A percentile compares a stretch with the other conserved stretches of the same genome.
Evolutionary conservation across 1,140 invertebrate species (phyloP).

Genomic region (Bombus cullumanus): DNA sequence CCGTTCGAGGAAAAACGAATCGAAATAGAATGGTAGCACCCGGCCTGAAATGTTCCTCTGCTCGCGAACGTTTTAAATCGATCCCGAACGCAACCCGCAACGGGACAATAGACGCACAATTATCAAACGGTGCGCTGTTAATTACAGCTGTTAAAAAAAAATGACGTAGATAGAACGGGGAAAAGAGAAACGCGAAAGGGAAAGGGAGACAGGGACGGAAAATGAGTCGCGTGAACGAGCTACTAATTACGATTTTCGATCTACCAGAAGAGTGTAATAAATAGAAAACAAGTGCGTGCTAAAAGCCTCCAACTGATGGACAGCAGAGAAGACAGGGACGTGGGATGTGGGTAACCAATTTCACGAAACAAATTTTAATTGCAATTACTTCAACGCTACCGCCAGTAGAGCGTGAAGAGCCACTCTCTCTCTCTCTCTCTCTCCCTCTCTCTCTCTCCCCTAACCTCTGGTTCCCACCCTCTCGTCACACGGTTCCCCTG

Average conservation of each 20-base stretch:
- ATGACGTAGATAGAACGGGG: neutral
- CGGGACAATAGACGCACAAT: conserved; percentile 30
- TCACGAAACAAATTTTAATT: conserved; percentile 69
- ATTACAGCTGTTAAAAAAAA: conserved; percentile 23
- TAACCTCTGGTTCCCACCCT: neutral
- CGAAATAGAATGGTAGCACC: neutral
- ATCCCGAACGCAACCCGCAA: neutral
- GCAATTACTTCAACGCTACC: conserved; percentile 60
- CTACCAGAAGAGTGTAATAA: conserved; percentile 42
- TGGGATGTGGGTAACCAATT: conserved; percentile 61
- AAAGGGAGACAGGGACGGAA: neutral
- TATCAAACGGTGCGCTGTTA: conserved; percentile 36
- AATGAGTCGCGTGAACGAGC: conserved; percentile 4
- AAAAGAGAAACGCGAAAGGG: neutral
- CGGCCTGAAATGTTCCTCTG: conserved; percentile 5
- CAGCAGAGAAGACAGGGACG: conserved; percentile 16
- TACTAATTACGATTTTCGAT: conserved; percentile 64
- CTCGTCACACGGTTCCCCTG: conserved; percentile 4
- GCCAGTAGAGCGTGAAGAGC: conserved; percentile 50
- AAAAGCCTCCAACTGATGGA: conserved; percentile 50
- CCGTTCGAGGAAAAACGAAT: conserved; percentile 23
- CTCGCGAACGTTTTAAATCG: conserved; percentile 29
- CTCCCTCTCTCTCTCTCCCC: neutral
- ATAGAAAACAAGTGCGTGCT: conserved; percentile 51
- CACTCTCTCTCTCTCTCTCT: neutral